phyloP scores from a whole-genome alignment of 2,113 vertebrate genomes.

The Dipodomys spectabilis region DNA sequence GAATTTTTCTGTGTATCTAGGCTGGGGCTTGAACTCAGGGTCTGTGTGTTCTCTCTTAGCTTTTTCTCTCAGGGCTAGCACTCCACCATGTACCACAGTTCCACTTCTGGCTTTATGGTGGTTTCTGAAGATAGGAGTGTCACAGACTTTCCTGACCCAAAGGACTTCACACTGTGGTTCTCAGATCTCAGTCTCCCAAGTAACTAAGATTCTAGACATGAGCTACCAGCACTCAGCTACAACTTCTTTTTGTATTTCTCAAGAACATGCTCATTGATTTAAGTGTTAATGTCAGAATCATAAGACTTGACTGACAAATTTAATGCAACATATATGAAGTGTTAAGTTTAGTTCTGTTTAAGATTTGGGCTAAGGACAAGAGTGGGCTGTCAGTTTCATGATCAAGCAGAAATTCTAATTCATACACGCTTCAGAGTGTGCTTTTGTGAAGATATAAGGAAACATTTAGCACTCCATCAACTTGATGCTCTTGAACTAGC shows the following conservation, averaged over 20 bases:
- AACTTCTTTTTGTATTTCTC: neutral
- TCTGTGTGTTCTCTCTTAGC: too few species aligned
- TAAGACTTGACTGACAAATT: neutral
- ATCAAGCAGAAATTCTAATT: neutral
- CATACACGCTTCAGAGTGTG: neutral
- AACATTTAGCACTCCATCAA: neutral
- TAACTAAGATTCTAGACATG: too few species aligned
- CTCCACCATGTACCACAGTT: too few species aligned
- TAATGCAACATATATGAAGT: neutral
- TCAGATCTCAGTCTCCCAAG: too few species aligned
- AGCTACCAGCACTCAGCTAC: too few species aligned
- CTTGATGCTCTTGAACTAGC: neutral
- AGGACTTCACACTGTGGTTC: too few species aligned
- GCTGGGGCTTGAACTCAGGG: too few species aligned
- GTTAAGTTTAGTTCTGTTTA: constrained; percentile 21
- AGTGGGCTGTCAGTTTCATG: neutral
- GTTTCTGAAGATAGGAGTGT: too few species aligned
- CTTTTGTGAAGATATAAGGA: constrained; percentile 6
- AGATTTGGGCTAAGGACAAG: neutral
- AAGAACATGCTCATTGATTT: neutral
- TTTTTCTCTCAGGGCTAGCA: too few species aligned
- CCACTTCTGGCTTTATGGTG: too few species aligned
- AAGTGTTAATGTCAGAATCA: neutral
- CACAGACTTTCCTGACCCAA: too few species aligned
- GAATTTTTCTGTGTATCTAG: too few species aligned